Base-by-base conservation (phyloP, 2,797 vertebrate species). In the Hyperoplus lanceolatus region DNA sequence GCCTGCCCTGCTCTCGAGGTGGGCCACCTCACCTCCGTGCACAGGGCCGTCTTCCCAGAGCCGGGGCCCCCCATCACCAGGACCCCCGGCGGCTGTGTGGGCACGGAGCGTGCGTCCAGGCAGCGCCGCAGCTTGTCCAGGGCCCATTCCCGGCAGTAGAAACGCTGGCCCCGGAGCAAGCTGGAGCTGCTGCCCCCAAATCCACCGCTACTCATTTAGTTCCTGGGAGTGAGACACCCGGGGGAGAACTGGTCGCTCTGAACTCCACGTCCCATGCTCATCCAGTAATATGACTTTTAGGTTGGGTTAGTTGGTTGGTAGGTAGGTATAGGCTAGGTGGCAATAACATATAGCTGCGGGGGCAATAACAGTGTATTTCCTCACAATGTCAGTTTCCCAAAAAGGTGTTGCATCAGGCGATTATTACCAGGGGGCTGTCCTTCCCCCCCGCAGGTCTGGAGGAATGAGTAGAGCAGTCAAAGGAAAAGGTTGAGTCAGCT, bases 111-210 rank as follows among this genome's bases (percentile, higher is more conserved):
- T 9, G 83, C 70, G 0, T 95, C 94, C 83, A 96, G 87, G 79
- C 93, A 94, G 81, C 80, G 92, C 18, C 88, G 89, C 73, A 97
- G 85, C 89, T 96, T 96, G 36, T 94, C 95, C 82, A 96, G 92
- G 70, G 95, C 96, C 96, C 96, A 96, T 92, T 96, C 95, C 73
- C 96, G 95, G 82, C 96, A 95, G 83, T 92, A 93, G 90, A 97
- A 96, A 16, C 83, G 89, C 51, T 93, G 94, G 75, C 95, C 95
- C 91, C 10, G 91, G 57, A 95, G 92, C 78, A 92, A 87, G 84
- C 95, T 96, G 72, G 86, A 80, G 48, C 87, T 84, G 41, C 87
- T 82, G 48, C 86, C 29, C 29, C 29, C 87, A 66, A 80, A 79
- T 69, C 83, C 87, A 49, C 77, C 38, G 48, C 67, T 64, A 57